Evolutionary conservation across 2,888 invertebrate species (phyloP), one percentile per base, ranked within the genome.

Genomic region (Fragum fragum): DNA sequence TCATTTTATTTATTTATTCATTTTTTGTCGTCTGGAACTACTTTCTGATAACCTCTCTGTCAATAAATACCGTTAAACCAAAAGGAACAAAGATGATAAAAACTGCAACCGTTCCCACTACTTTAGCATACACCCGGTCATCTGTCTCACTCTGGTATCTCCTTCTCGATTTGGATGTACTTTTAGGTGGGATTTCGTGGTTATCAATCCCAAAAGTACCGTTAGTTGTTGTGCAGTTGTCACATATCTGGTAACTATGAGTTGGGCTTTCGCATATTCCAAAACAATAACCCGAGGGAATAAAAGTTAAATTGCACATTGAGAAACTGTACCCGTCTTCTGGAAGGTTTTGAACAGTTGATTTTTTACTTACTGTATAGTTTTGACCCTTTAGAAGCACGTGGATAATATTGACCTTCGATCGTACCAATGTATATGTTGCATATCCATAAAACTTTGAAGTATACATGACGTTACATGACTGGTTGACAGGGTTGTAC

Each of bases 271-370:
- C 59, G 16, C 28, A 16, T 28, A 6, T 11, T 26, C 5, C 6
- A 0, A 3, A 6, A 26, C 59, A 59, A 28, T 9, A 59, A 26
- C 59, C 26, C 28, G 23, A 6, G 9, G 59, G 59, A 16, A 59
- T 26, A 16, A 59, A 59, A 16, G 59, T 59, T 16, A 59, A 59
- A 26, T 59, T 59, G 59, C 59, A 59, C 16, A 28, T 59, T 11
- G 23, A 28, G 28, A 59, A 59, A 6, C 16, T 59, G 16, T 59
- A 28, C 26, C 26, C 26, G 0, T 23, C 23, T 0, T 23, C 16
- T 16, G 23, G 26, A 14, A 59, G 59, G 23, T 6, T 26, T 16
- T 59, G 14, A 11, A 7, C 28, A 1, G 1, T 11, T 16, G 28
- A 3, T 23, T 16, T 59, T 23, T 23, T 26, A 59, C 28, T 59